These are phyloP conservation scores for Malthinus flaveolus DNA, from an alignment of 2,888 invertebrate genomes.

Conservation along the genomic window DNA sequence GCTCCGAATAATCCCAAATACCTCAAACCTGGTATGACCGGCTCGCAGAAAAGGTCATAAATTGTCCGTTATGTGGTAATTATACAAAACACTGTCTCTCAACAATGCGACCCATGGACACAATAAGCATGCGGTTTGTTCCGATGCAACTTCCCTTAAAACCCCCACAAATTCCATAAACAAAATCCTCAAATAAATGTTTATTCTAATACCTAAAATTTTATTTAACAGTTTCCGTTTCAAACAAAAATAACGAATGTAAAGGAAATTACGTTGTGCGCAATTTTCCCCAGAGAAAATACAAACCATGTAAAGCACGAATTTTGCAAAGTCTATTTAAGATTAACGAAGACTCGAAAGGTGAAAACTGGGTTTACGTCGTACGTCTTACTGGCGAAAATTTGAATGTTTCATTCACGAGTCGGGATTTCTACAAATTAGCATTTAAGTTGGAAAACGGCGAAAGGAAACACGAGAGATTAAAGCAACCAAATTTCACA, in stretches of 20 bases:
- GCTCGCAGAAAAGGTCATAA: constrained; percentile 42
- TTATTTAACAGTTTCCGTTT: background rate
- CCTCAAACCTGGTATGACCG: constrained; percentile 43
- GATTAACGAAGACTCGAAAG: no score
- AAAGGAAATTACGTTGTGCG: no score
- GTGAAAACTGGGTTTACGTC: no score
- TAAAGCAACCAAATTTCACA: background rate
- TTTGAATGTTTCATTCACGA: no score
- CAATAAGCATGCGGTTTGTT: constrained; percentile 34
- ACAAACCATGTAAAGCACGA: no score
- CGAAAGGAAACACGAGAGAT: background rate
- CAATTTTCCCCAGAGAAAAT: no score
- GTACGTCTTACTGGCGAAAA: no score
- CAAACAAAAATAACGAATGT: no score
- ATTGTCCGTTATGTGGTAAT: constrained; percentile 49
- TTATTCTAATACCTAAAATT: constrained; percentile 9
- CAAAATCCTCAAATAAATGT: constrained; percentile 9
- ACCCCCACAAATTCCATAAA: constrained; percentile 18
- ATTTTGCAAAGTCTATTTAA: no score
- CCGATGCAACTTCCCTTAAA: constrained; percentile 15
- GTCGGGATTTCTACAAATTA: no score
- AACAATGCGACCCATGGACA: constrained; percentile 43
- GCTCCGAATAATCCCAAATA: constrained; percentile 43
- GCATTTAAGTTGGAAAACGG: no score
- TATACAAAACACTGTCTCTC: constrained; percentile 49